Conservation (phyloP, 2,113 vertebrate species). For the Centropus unirufus region DNA sequence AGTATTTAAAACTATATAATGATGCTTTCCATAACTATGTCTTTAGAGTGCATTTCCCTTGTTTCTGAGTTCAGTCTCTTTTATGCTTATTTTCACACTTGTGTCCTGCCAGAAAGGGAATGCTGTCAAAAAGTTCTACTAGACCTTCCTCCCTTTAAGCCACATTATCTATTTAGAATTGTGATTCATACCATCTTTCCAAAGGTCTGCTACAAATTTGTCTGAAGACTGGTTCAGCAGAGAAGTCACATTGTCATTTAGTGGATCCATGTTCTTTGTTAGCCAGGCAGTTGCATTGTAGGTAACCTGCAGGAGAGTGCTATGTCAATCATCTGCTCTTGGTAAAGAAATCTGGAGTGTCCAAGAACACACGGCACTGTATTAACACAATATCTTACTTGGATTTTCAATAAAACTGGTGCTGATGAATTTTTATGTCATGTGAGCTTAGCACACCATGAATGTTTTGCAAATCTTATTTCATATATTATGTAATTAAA, state of each 20-base stretch:
- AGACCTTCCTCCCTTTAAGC: neutral
- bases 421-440: neutral
- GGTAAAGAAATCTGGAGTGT: neutral
- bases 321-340: neutral
- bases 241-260: constrained; percentile 92
- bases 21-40: neutral
- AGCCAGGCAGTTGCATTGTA: constrained; percentile 91
- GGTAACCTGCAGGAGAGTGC: constrained; percentile 81
- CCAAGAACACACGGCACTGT: neutral
- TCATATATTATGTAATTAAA: neutral
- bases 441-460: neutral
- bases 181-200: constrained; percentile 88
- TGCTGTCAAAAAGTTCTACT: neutral
- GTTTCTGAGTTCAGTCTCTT: neutral
- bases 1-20: neutral
- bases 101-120: neutral
- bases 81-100: neutral
- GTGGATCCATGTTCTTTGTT: constrained; percentile 97
- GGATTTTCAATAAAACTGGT: neutral
- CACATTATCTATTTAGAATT: neutral
- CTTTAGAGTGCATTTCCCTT: neutral
- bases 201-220: constrained; percentile 91
- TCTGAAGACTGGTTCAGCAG: constrained; percentile 92
- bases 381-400: neutral
- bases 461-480: neutral